Base-by-base conservation (phyloP, 1,140 invertebrate species). In the Formica exsecta region DNA sequence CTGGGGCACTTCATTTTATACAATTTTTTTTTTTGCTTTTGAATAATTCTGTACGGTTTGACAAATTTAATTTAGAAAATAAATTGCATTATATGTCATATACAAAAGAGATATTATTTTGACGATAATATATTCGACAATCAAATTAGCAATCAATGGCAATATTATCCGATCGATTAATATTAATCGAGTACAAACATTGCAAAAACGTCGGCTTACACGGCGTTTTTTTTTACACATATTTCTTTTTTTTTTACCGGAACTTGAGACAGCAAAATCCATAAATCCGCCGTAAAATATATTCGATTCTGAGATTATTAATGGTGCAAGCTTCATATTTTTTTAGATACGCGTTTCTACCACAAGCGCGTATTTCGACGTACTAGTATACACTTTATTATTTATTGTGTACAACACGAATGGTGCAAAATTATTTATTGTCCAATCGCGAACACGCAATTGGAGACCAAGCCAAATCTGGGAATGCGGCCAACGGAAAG, bases 301-400 rank as follows among this genome's bases (percentile, higher is more conserved):
- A 54, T 70, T 80, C 65, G n/a, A 36, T 80, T 41, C 65, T 80
- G 51, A 80, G 51, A 57, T 70, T 71, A 80, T 71, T 80, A 80
- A 80, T 80, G 36, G 65, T 16, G 36, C 22, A 25, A 70, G 70
- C 51, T 80, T 80, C 57, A 61, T 80, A 80, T 70, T 80, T 80
- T 51, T 80, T 80, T 71, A 70, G 29, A 79, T 57, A 66, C 32
- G 51, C 65, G 41, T 70, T 70, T 71, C 22, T 80, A 38, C 36
- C 19, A 29, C 16, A 57, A 65, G 16, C 16, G 32, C 32, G 36
- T 13, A 57, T 68, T 80, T 57, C 64, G 32, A 80, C 16, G 7
- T 68, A n/a, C 22, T 57, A 57, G 48, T 70, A 80, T 57, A 80
- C 48, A 71, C 65, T 22, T 51, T 6, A 80, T 80, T 80, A 80